Conservation (phyloP, 2,888 invertebrate species). For the Bellardia bayeri region DNA sequence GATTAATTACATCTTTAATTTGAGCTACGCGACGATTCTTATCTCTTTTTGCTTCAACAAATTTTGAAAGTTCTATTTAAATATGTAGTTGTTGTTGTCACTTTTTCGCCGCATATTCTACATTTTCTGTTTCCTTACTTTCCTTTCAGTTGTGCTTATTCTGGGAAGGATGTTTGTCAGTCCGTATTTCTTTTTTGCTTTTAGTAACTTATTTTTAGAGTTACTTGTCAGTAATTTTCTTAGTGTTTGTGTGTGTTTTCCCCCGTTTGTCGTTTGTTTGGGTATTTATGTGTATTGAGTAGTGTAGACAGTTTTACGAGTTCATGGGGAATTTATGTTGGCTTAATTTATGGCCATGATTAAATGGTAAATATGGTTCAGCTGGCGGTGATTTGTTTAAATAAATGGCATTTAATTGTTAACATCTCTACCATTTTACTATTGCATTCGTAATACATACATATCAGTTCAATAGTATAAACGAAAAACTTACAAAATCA, state of each 20-base stretch:
- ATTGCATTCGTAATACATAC: conserved; percentile 53
- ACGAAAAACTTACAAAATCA: not conserved
- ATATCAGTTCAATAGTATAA: conserved; percentile 5
- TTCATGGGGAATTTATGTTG: conserved; percentile 71
- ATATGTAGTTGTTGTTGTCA: not conserved
- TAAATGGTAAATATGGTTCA: conserved; percentile 72
- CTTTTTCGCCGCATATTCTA: not conserved
- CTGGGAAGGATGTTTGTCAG: conserved; percentile 25
- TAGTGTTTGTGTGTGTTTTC: conserved; percentile 32
- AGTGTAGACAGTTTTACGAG: conserved; percentile 70
- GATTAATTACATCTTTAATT: conserved; percentile 74
- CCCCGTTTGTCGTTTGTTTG: conserved; percentile 38
- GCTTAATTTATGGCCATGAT: conserved; percentile 72
- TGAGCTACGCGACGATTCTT: conserved; percentile 62
- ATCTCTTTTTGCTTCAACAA: conserved; percentile 38
- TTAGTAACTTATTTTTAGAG: conserved; percentile 17
- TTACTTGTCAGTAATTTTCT: conserved; percentile 1
- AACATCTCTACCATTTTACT: conserved; percentile 57
- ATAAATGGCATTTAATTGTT: conserved; percentile 71
- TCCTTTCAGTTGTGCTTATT: not conserved
- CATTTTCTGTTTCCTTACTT: conserved; percentile 8
- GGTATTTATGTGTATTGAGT: conserved; percentile 62
- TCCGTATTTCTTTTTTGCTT: conserved; percentile 12
- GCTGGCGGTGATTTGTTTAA: conserved; percentile 70
- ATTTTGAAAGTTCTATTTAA: conserved; percentile 39